A percentile compares a stretch with the other conserved stretches of the same genome.
phyloP scores from a whole-genome alignment of 1,140 invertebrate genomes.

The Zelostemma sp. region DNA sequence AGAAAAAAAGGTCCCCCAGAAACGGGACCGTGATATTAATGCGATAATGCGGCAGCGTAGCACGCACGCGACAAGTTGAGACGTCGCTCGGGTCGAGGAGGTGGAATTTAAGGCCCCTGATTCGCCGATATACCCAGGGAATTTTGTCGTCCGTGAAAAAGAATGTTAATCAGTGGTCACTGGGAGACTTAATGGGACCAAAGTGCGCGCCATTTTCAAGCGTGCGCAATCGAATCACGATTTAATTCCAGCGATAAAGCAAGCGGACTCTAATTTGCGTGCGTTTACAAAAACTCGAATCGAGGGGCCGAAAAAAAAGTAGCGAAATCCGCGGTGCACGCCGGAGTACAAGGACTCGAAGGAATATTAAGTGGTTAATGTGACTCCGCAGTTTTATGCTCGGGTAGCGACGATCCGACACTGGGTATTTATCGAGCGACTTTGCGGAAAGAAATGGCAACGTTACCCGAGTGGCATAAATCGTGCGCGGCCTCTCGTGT shows the following conservation, averaged over 20 bases:
- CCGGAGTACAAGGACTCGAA: too few species aligned
- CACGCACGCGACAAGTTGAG: not conserved
- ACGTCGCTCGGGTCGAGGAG: not conserved
- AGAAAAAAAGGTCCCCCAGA: not conserved
- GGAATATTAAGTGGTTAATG: conserved; percentile 1
- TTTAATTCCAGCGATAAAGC: not conserved
- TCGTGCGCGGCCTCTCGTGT: not conserved
- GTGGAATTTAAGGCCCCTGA: not conserved
- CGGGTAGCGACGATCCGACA: not conserved
- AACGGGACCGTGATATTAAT: not conserved
- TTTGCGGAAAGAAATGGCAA: conserved; percentile 3
- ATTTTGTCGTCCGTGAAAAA: not conserved
- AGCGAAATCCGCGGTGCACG: too few species aligned
- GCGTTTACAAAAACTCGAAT: too few species aligned
- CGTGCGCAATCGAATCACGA: not conserved
- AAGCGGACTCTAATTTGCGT: too few species aligned
- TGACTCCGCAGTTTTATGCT: conserved; percentile 5
- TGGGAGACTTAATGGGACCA: not conserved
- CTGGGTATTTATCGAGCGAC: conserved; percentile 45
- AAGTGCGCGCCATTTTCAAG: not conserved
- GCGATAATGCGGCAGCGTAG: not conserved
- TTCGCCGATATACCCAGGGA: not conserved
- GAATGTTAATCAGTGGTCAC: not conserved
- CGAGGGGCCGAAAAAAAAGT: not conserved
- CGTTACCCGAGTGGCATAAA: conserved; percentile 3